These are phyloP conservation scores for Paralichthys olivaceus DNA, from an alignment of 2,113 vertebrate genomes.

Conservation along the genomic window DNA sequence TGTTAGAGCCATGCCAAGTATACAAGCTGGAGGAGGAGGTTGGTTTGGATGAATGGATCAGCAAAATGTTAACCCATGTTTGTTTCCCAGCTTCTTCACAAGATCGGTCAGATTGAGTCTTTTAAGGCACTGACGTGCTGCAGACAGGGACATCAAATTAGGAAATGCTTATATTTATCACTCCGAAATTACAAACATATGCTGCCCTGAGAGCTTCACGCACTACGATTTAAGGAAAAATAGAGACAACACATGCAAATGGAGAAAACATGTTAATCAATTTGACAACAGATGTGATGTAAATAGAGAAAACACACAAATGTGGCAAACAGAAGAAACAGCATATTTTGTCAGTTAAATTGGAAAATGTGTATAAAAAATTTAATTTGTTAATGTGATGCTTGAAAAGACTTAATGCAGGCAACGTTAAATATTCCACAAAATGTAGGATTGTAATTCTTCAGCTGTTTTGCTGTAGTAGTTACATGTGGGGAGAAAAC, in stretches of 20 bases:
- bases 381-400: too few relatives aligned
- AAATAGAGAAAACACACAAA: too few relatives aligned
- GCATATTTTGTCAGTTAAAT: too few relatives aligned
- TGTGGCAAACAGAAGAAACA: too few relatives aligned
- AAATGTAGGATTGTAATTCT: not conserved
- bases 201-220: not conserved
- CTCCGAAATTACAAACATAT: not conserved
- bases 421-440: not conserved
- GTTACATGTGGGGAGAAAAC: constrained; percentile 18
- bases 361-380: too few relatives aligned
- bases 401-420: too few relatives aligned
- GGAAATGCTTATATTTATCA: not conserved
- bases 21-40: not conserved
- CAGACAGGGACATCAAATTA: not conserved
- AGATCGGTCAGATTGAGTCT: not conserved
- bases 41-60: not conserved
- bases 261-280: too few relatives aligned
- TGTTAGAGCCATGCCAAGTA: not conserved
- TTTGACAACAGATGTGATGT: too few relatives aligned
- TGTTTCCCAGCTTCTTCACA: not conserved
- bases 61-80: not conserved
- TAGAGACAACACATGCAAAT: too few relatives aligned
- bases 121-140: not conserved
- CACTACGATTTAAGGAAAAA: not conserved
- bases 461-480: constrained; percentile 2